Conservation (phyloP, 2,797 vertebrate species). For the Amblyopsis hoosieri region DNA sequence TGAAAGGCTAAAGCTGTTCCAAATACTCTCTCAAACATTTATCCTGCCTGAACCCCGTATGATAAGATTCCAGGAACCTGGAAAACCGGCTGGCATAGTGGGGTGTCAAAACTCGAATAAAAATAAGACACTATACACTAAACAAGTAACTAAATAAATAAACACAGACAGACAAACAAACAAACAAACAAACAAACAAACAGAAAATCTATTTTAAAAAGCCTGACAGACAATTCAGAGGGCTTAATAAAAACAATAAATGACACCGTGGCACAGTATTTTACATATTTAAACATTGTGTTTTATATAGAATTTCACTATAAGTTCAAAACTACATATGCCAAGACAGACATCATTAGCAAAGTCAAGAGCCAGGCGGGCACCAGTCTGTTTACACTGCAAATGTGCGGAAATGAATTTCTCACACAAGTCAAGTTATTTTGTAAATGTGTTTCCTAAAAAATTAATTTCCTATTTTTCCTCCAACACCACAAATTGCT, state of each 20-base stretch:
- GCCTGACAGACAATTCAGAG: neutral
- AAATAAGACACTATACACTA: slow-evolving; percentile 29
- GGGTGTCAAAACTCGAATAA: slow-evolving; percentile 21
- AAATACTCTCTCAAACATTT: slow-evolving; percentile 79
- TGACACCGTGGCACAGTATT: neutral
- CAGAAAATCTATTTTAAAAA: neutral
- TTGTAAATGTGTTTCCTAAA: slow-evolving; percentile 52
- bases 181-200: neutral
- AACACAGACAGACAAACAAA: neutral
- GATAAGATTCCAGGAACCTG: slow-evolving; percentile 52
- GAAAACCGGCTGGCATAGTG: slow-evolving; percentile 27
- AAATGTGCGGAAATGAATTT: slow-evolving; percentile 74
- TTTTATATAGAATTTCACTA: slow-evolving; percentile 32
- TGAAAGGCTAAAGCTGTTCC: slow-evolving; percentile 80
- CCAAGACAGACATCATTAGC: slow-evolving; percentile 43
- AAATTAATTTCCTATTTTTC: slow-evolving; percentile 29
- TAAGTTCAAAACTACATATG: slow-evolving; percentile 12
- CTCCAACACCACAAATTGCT: slow-evolving; percentile 2
- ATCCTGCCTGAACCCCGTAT: slow-evolving; percentile 53
- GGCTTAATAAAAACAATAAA: neutral
- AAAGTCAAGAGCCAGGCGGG: slow-evolving; percentile 58
- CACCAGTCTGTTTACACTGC: slow-evolving; percentile 75
- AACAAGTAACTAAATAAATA: slow-evolving; percentile 20
- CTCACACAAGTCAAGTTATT: slow-evolving; percentile 72
- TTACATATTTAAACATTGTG: slow-evolving; percentile 17